Evolutionary conservation across 2,888 invertebrate genomes (phyloP).

Genomic region (Chymomyza caudatula): DNA sequence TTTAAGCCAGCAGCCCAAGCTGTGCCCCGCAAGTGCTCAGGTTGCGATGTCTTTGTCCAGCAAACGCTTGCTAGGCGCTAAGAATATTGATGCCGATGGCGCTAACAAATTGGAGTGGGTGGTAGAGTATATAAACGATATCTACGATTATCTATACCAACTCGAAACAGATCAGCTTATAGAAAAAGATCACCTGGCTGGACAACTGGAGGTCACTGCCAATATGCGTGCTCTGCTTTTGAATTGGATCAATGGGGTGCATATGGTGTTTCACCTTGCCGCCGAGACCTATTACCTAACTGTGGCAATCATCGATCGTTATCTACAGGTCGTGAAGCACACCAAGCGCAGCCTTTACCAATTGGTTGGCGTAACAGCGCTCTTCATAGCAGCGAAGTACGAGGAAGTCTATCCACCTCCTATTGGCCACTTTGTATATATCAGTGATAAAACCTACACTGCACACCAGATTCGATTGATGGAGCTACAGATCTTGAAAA

Average conservation of each 20-base stretch:
- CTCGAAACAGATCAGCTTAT: slow-evolving; percentile 86
- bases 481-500: slow-evolving; percentile 87
- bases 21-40: neutral
- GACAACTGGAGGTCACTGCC: slow-evolving; percentile 84
- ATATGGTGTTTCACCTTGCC: slow-evolving; percentile 88
- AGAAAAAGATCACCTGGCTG: slow-evolving; percentile 82
- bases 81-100: slow-evolving; percentile 88
- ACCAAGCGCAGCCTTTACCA: slow-evolving; percentile 87
- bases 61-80: slow-evolving; percentile 77
- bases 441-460: slow-evolving; percentile 92
- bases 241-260: slow-evolving; percentile 97
- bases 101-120: slow-evolving; percentile 87
- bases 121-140: slow-evolving; percentile 92
- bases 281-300: slow-evolving; percentile 94
- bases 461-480: slow-evolving; percentile 88
- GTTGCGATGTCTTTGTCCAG: slow-evolving; percentile 47
- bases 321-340: slow-evolving; percentile 82
- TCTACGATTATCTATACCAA: slow-evolving; percentile 88
- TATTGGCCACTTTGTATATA: slow-evolving; percentile 91
- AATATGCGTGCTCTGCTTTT: slow-evolving; percentile 93
- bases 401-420: slow-evolving; percentile 96
- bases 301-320: slow-evolving; percentile 92
- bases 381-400: slow-evolving; percentile 95
- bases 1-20: slow-evolving; percentile 8
- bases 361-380: slow-evolving; percentile 91